Percentiles rank a stretch among this genome's conserved stretches.
Conservation (phyloP, 1,140 invertebrate genomes). For the Sipha flava region DNA sequence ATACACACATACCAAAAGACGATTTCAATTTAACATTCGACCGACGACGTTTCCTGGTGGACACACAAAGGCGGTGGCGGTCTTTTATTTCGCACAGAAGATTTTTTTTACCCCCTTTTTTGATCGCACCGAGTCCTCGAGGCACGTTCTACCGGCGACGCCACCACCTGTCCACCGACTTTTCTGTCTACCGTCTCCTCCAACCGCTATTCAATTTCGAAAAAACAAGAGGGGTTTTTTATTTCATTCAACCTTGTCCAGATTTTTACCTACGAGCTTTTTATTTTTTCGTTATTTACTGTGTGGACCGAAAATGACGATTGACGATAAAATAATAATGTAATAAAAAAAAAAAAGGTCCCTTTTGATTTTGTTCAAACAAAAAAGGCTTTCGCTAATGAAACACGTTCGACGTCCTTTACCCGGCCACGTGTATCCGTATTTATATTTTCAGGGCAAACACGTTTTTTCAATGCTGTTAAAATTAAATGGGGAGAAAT, state of each 20-base stretch:
- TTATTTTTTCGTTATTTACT: not conserved
- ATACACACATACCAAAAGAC: not conserved
- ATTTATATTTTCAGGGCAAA: not conserved
- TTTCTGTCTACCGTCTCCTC: not conserved
- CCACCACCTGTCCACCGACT: not conserved
- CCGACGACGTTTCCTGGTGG: constrained; percentile 31
- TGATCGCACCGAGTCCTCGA: not conserved
- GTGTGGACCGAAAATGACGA: constrained; percentile 2
- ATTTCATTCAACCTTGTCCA: not conserved
- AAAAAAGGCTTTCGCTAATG: constrained; percentile 18
- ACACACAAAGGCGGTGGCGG: constrained; percentile 17
- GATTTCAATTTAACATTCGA: constrained; percentile 33
- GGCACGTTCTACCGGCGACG: not conserved
- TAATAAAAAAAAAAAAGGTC: constrained; percentile 14
- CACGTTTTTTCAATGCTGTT: not conserved
- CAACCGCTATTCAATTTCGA: not conserved
- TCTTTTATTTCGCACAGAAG: constrained; percentile 9
- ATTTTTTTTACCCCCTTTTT: constrained; percentile 1
- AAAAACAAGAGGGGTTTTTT: constrained; percentile 16
- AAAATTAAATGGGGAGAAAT: not conserved
- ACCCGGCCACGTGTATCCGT: not conserved
- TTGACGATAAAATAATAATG: constrained; percentile 30
- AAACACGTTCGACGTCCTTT: not conserved
- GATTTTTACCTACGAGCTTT: constrained; percentile 21
- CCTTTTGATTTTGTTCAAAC: constrained; percentile 27